These are phyloP conservation scores for Jacana jacana DNA, from an alignment of 2,113 vertebrate species.

Conservation along the genomic window DNA sequence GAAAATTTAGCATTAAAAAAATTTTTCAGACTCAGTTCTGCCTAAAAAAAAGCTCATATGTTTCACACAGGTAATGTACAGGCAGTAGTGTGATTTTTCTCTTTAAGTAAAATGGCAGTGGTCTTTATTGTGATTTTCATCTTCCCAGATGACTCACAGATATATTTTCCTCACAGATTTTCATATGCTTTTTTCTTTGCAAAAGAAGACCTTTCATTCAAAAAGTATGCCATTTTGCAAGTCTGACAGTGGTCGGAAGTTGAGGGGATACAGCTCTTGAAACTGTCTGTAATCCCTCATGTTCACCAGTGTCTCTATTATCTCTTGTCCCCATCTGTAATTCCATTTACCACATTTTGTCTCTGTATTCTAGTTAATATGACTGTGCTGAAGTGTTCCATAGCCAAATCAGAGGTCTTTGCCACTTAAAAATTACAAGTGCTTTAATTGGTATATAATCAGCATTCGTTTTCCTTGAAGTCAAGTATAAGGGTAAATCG, in stretches of 20 bases:
- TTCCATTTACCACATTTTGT: background rate
- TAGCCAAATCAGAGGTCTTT: background rate
- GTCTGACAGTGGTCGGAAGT: rapidly evolving
- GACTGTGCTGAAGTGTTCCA: background rate
- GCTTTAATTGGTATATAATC: background rate
- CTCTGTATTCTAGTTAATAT: background rate
- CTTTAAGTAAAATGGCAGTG: background rate
- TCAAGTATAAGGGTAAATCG: background rate
- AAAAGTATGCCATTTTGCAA: background rate
- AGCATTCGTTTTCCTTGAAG: background rate
- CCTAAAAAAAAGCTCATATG: background rate
- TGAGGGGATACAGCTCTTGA: background rate
- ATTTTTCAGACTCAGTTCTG: background rate
- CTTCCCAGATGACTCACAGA: background rate
- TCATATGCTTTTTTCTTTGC: background rate
- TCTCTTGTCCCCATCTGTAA: background rate
- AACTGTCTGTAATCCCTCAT: background rate
- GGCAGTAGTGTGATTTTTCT: background rate
- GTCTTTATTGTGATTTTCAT: background rate
- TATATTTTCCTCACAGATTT: background rate
- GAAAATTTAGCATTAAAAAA: background rate
- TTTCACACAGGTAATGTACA: background rate
- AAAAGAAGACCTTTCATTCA: background rate
- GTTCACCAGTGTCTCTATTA: background rate
- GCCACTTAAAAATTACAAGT: background rate